Base-by-base conservation (phyloP, 92 coral and sea anemone species). In the Epizoanthus stellaris region DNA sequence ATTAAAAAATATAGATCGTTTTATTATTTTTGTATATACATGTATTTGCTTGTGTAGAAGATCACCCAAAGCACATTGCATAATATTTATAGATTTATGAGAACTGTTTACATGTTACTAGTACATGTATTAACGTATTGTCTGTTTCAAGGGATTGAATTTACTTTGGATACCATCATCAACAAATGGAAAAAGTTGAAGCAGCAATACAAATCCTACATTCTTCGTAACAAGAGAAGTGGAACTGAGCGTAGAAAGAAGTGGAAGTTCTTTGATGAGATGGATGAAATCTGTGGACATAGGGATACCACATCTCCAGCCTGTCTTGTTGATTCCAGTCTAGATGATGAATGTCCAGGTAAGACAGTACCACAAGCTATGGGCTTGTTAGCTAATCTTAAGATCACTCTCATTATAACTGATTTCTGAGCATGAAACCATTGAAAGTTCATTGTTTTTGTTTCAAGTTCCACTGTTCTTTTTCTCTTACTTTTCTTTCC, bases 141-240 rank as follows among this genome's bases (percentile, higher is more conserved):
- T 17, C 4, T 23, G n/a, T 43, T 16, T 16, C 13, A 2, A 58
- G 65, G 81, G 23, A 23, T 72, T 23, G 45, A 57, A 53, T 39
- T 4, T 71, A 68, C 49, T 19, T n/a, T 88, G 61, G 91, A 88
- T 15, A 54, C 59, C 43, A 38, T 61, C 14, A 88, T 88, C 17
- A 77, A 84, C 76, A 84, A 88, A 23, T 88, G 91, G 88, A 88
- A 88, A 36, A 88, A 81, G 69, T 65, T 87, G 69, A 87, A 87
- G 69, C 87, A 87, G 42, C 90, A 87, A 30, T 87, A 63, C 23
- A 87, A 74, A 79, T 43, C 76, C 39, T 53, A 75, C 57, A 71
- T 65, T 17, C 87, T 84, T 45, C 64, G 85, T 21, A 67, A 25
- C 9, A 45, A 45, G 59, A 64, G 75, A 84, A 81, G 86, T 73